These are phyloP conservation scores for Daktulosphaira vitifoliae DNA, from an alignment of 1,140 invertebrate genomes.

Conservation along the genomic window DNA sequence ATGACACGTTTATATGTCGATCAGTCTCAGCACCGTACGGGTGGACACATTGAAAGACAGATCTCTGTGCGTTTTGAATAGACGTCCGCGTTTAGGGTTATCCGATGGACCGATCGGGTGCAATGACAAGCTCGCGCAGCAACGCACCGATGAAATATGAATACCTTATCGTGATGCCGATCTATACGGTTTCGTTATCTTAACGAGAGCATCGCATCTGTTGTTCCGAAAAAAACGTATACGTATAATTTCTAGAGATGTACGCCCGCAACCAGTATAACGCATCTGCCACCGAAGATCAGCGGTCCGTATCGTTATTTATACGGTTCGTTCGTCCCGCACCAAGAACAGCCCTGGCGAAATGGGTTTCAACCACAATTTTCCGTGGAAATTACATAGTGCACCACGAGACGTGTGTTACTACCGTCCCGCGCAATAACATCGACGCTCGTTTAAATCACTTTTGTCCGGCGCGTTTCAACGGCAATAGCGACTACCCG, in stretches of 20 bases:
- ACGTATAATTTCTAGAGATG: not conserved
- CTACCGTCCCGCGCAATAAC: too few relatives aligned
- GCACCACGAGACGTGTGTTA: too few relatives aligned
- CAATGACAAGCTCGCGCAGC: not conserved
- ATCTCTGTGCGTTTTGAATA: not conserved
- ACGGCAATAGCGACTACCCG: too few relatives aligned
- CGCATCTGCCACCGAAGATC: conserved; percentile 11
- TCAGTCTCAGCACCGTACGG: not conserved
- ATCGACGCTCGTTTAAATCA: too few relatives aligned
- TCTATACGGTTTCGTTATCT: conserved; percentile 8
- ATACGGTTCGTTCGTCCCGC: conserved; percentile 1
- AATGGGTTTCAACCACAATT: too few relatives aligned
- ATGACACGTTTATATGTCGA: conserved; percentile 7
- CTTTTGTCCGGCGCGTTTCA: too few relatives aligned
- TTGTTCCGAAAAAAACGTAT: not conserved
- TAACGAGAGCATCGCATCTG: conserved; percentile 22
- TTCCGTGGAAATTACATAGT: too few relatives aligned
- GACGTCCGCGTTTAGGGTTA: not conserved
- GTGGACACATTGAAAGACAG: not conserved
- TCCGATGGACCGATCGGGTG: not conserved
- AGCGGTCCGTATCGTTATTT: conserved; percentile 15
- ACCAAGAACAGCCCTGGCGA: too few relatives aligned
- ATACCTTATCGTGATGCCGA: not conserved
- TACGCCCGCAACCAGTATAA: conserved; percentile 1
- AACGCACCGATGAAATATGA: not conserved